Evolutionary conservation across 1,140 invertebrate genomes (phyloP), one percentile per base, ranked within the genome.

Genomic region (Trachymyrmex septentrionalis): DNA sequence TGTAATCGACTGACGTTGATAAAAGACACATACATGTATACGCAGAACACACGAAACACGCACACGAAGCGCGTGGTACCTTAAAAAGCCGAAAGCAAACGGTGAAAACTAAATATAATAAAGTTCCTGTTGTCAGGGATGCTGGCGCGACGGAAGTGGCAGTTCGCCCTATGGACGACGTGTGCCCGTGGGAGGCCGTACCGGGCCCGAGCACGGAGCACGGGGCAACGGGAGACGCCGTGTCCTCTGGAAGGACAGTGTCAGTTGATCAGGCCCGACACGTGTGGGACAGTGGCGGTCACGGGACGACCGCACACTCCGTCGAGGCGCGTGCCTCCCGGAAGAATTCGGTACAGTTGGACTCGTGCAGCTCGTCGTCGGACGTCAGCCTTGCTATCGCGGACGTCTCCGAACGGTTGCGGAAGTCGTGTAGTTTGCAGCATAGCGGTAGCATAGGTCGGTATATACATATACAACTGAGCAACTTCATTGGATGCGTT

Each of bases 341-440:
- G 0, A 96, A 96, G 87, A 96, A 96, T 87, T 96, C 96, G 0
- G 93, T 93, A 12, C 96, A 96, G 87, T 69, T 96, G 50, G 96
- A 96, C 87, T 96, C 96, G 19, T 96, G 95, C 85, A 96, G 96
- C 92, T 97, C 97, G 2, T 97, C 97, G 2, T 97, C 97, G 3
- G 97, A 98, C 92, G 96, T 97, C 76, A 97, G 97, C 91, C 94
- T 96, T n/a, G 95, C 96, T 53, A 95, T 96, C 9, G 93, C 96
- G 3, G 97, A 97, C 61, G 96, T 96, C 2, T 96, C 96, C 9
- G 96, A 96, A 48, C 95, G 96, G 27, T 92, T 96, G 87, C 96
- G 95, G 93, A 95, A 96, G 87, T 93, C 96, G 50, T 96, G 96
- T 88, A 95, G 96, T 59, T 93, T 97, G 57, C 96, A 96, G 19